Evolutionary conservation across 2,888 invertebrate genomes (phyloP).

Genomic region (Melanargia galathea): DNA sequence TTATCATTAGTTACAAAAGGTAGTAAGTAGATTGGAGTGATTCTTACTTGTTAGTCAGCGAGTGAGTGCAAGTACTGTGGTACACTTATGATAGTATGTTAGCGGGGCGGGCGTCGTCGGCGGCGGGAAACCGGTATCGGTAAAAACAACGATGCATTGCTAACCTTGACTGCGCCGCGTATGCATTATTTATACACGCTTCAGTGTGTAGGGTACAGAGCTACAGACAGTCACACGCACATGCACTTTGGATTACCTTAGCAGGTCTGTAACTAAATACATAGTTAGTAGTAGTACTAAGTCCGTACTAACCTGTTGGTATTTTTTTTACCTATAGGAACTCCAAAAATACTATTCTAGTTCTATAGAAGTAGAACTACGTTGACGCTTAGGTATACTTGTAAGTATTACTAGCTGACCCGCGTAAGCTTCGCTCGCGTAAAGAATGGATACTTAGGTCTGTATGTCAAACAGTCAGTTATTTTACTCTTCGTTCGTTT

Average conservation of each 20-base stretch:
- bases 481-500: background rate
- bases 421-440: too few relatives aligned
- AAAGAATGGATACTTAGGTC: too few relatives aligned
- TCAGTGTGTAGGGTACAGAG: background rate
- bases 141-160: conserved; percentile 30
- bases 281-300: too few relatives aligned
- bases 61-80: background rate
- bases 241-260: conserved; percentile 1
- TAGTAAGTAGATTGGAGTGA: background rate
- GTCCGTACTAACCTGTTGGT: too few relatives aligned
- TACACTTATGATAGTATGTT: conserved; percentile 26
- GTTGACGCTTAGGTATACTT: too few relatives aligned
- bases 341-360: too few relatives aligned
- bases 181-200: conserved; percentile 26
- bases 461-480: too few relatives aligned
- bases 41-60: background rate
- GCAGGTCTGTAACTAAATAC: too few relatives aligned
- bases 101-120: conserved; percentile 31
- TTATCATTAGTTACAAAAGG: too few relatives aligned
- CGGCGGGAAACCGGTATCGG: conserved; percentile 34
- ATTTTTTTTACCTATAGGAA: too few relatives aligned
- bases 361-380: too few relatives aligned
- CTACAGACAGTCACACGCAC: background rate
- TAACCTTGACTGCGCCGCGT: conserved; percentile 36
- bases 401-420: too few relatives aligned